Base-by-base conservation (phyloP, 2,888 invertebrate species). In the Fabriciana adippe region DNA sequence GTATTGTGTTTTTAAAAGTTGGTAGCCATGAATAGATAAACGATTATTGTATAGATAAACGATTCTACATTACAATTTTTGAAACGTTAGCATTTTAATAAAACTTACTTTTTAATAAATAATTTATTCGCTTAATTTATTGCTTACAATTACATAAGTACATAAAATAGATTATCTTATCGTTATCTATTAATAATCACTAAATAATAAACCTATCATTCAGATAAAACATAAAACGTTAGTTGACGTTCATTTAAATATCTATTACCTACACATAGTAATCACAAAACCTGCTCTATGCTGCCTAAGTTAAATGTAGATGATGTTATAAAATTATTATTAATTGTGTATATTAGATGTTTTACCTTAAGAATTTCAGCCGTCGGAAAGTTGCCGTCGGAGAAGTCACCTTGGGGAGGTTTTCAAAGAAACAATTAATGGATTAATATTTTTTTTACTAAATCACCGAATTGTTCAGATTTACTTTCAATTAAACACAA, bases 301-400 rank as follows among this genome's bases (percentile, higher is more conserved):
- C 11, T 41, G 35, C 35, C 35, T 41, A 8, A 41, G 0, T 11
- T 8, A 11, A 11, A 41, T 8, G 11, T 41, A 41, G 35, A 41
- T 41, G 8, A 1, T 41, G 35, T 11, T 41, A 41, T 11, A 41
- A 41, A 41, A 41, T 11, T 35, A 35, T 35, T 41, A 8, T 41
- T 11, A 41, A 8, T 41, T 41, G 11, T 26, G 14, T 61, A 53
- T 41, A 62, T 48, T 48, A 54, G 14, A 64, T 62, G 1, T 18
- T 60, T 55, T 66, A 50, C 50, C 51, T 66, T 53, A 55, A 3
- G 11, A 16, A n/a, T 18, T 11, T 51, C n/a, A 31, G 62, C 81
- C 81, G 82, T 77, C 82, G 83, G 82, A 15, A 65, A 67, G 57
- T 75, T 77, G 75, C 84, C 85, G 84, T 77, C 85, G 84, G 84